These are phyloP conservation scores for Agonopterix arenella DNA, from an alignment of 2,888 invertebrate genomes.

Conservation along the genomic window DNA sequence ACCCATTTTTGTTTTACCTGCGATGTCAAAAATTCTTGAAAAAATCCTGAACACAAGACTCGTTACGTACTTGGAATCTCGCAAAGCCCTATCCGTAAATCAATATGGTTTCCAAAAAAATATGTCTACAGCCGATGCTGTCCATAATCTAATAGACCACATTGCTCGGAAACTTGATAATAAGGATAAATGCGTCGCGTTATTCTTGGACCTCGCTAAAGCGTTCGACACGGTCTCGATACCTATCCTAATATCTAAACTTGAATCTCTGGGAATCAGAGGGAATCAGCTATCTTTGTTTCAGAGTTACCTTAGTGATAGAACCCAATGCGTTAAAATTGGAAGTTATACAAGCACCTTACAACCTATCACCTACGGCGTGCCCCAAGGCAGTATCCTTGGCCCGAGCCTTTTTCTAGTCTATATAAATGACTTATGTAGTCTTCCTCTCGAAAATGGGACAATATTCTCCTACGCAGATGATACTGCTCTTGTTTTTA, in stretches of 20 bases:
- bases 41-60: not conserved
- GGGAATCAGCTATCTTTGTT: not conserved
- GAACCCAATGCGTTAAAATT: not conserved
- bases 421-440: not conserved
- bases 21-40: constrained; percentile 1
- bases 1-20: constrained; percentile 2
- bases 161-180: constrained; percentile 1
- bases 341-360: not conserved
- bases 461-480: constrained; percentile 6
- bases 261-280: not conserved
- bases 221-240: not conserved
- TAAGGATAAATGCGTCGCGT: not conserved
- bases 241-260: not conserved
- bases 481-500: constrained; percentile 7
- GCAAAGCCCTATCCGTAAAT: not conserved
- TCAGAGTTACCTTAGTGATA: not conserved
- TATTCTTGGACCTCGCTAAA: not conserved
- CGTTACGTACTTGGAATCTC: not conserved
- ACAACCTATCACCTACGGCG: not conserved
- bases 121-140: constrained; percentile 6
- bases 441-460: not conserved
- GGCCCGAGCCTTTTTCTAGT: not conserved
- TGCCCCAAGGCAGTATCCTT: not conserved
- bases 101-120: constrained; percentile 5
- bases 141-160: constrained; percentile 4